These are phyloP conservation scores for Schizaphis graminum DNA, from an alignment of 2,888 invertebrate genomes.

Conservation along the genomic window DNA sequence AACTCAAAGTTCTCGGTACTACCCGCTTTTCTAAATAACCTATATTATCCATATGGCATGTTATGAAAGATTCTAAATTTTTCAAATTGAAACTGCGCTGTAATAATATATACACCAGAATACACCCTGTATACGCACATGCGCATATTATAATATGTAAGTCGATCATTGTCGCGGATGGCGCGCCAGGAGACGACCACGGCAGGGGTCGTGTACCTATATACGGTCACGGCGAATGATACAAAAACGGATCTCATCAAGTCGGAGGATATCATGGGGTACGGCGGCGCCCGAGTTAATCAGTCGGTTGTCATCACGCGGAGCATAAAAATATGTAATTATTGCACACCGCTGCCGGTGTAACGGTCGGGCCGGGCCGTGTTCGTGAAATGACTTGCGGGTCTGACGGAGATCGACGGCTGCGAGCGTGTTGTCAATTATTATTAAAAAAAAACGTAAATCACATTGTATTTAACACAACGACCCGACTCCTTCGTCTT, in stretches of 20 bases:
- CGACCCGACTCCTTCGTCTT: background rate
- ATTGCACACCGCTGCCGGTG: background rate
- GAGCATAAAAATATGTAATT: background rate
- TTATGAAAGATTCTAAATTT: background rate
- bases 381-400: background rate
- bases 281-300: background rate
- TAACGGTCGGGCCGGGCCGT: background rate
- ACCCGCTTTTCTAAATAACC: no score
- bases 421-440: background rate
- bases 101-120: background rate
- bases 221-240: background rate
- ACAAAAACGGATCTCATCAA: background rate
- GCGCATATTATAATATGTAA: background rate
- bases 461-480: background rate
- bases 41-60: no score
- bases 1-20: background rate
- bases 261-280: background rate
- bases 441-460: background rate
- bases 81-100: background rate
- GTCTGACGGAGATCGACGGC: background rate
- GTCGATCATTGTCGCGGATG: background rate
- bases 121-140: background rate
- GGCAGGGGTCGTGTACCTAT: background rate
- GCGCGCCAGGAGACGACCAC: background rate
- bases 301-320: background rate